Evolutionary conservation across 2,797 vertebrate species (phyloP), one percentile per base, ranked within the genome.

Genomic region (Semotilus atromaculatus): DNA sequence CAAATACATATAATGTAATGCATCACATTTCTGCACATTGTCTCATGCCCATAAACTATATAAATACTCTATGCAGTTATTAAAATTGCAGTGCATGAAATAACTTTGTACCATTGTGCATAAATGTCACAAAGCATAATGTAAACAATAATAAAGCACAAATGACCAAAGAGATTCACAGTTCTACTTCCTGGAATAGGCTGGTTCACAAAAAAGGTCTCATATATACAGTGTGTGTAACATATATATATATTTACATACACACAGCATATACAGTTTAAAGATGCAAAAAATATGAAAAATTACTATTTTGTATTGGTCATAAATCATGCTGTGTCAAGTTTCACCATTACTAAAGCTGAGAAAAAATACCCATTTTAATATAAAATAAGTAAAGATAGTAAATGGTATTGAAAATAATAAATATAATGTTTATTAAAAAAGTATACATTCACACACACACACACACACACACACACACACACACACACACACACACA

Each of bases 61-160:
- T 60, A 67, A 55, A 76, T 29, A 40, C n/a, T 38, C 6, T 26
- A 82, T 18, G 5, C n/a, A 51, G 14, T 26, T 26, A 53, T 67
- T 31, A 40, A 3, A 21, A 21, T 29, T 83, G 40, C 81, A 51
- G 13, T 51, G 34, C 5, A 53, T 67, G 13, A 8, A 80, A 60
- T 23, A 73, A 45, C 53, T 53, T 76, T 48, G 23, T 48, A 36
- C 31, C 38, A 40, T 86, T 74, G 78, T 83, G 66, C 19, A 80
- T 60, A 34, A 76, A 38, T 78, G 29, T 67, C 51, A 84, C 82
- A 84, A 70, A 72, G 62, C 45, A 67, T 66, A 79, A 82, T 79
- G 58, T 85, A 85, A 82, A 87, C 86, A 85, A 31, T 66, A 58
- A 38, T 72, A 66, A 34, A 79, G 10, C 16, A 87, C 34, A 34